Base-by-base conservation (phyloP, 2,888 invertebrate genomes). In the Melanotus villosus region DNA sequence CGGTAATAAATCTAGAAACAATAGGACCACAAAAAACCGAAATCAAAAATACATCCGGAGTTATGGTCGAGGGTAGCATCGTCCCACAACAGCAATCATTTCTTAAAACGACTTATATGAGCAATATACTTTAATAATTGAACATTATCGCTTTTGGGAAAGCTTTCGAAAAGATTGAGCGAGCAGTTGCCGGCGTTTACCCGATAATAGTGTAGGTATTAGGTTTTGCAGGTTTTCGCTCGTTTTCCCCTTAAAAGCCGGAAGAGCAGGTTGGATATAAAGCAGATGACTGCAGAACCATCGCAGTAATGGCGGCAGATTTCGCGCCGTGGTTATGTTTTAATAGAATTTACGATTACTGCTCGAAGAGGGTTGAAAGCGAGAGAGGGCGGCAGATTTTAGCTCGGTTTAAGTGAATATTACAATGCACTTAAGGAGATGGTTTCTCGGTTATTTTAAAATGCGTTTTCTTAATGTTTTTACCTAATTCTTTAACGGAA, bases 331-430 rank as follows among this genome's bases (percentile, higher is more conserved):
- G 85, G 84, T 85, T 85, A 85, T 85, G 85, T 85, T 85, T 85
- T 85, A 85, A 85, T 85, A 85, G 85, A 85, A 85, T 85, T 85
- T 85, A 85, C 85, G 85, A 82, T 84, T 85, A 85, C 85, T 83
- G 83, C 84, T 57, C 57, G 72, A 77, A 80, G 82, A 80, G 81
- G 81, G 81, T 79, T 80, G 80, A 80, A 79, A 71, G 71, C 76
- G 74, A 74, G 75, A 76, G 80, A 77, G 79, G 76, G 71, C 67
- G 74, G 81, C 81, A 81, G 82, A 82, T 82, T 81, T 82, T 79
- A 81, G 80, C 79, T 77, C 73, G 76, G 75, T 80, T 83, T 81
- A 82, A 82, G 81, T 81, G 80, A 79, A 80, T 80, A 81, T 81
- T 80, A 80, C 81, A 73, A 79, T 81, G 80, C 80, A 82, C 82